phyloP scores from a whole-genome alignment of 2,113 vertebrate species.

The Pedionomus torquatus region DNA sequence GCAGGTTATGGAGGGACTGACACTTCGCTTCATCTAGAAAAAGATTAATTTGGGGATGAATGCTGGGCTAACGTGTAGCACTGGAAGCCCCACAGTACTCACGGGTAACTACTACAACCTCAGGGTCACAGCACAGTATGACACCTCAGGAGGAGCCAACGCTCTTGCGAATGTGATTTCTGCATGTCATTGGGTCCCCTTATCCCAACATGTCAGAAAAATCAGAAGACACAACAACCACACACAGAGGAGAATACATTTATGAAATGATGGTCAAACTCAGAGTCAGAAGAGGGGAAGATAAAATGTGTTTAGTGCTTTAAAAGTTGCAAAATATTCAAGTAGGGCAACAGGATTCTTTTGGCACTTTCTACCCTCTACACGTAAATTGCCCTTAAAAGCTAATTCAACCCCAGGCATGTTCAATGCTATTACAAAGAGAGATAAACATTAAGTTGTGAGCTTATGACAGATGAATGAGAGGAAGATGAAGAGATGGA shows the following conservation, averaged over 20 bases:
- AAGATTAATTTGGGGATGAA: neutral
- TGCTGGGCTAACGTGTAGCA: neutral
- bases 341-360: fast-evolving
- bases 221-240: neutral
- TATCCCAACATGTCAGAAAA: neutral
- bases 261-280: neutral
- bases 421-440: neutral
- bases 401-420: neutral
- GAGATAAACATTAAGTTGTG: neutral
- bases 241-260: fast-evolving
- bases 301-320: neutral
- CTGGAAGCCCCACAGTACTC: neutral
- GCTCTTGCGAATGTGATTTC: neutral
- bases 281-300: neutral
- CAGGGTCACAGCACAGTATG: neutral
- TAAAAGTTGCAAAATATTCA: neutral
- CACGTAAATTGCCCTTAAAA: neutral
- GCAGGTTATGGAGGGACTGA: neutral
- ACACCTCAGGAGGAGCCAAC: fast-evolving
- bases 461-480: neutral
- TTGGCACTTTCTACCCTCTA: neutral
- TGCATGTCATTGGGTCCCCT: neutral
- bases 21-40: neutral
- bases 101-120: neutral
- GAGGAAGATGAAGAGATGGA: neutral